Conservation (phyloP, 1,140 invertebrate species). For the Polypedilum vanderplanki region DNA sequence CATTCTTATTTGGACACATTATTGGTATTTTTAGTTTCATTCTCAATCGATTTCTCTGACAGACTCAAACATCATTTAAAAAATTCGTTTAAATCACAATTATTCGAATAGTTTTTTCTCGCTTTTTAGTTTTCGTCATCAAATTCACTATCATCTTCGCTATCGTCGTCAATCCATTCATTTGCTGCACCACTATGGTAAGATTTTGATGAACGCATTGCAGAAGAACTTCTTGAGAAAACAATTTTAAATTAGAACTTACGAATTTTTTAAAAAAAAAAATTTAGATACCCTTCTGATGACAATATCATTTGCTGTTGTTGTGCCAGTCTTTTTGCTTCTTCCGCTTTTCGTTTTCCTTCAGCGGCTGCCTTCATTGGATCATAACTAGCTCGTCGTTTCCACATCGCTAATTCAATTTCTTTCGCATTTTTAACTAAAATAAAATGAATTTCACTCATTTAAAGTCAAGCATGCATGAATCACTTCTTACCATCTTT, state of each 20-base stretch:
- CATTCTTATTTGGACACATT: too few species aligned
- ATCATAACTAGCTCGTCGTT: constrained; percentile 82
- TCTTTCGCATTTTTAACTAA: constrained; percentile 58
- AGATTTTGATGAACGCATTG: constrained; percentile 21
- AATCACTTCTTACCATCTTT: constrained; percentile 39
- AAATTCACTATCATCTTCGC: constrained; percentile 22
- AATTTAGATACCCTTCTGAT: neutral
- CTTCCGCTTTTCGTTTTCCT: constrained; percentile 56
- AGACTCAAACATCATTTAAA: neutral
- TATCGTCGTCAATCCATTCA: neutral
- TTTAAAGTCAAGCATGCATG: constrained; percentile 32
- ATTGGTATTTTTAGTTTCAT: too few species aligned
- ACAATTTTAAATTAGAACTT: neutral
- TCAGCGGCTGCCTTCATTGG: constrained; percentile 81
- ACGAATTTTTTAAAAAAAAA: neutral
- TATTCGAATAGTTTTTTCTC: neutral
- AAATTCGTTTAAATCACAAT: neutral
- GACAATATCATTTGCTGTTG: constrained; percentile 8
- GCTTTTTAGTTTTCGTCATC: constrained; percentile 8
- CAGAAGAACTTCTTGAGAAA: neutral
- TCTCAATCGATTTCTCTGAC: too few species aligned
- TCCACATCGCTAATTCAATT: constrained; percentile 87
- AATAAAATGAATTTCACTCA: constrained; percentile 31
- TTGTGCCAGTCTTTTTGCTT: constrained; percentile 39
- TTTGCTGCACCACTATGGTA: neutral